A percentile compares a stretch with the other conserved stretches of the same genome.
Evolutionary conservation across 2,113 vertebrate species (phyloP).

Genomic region (Eurypyga helias): DNA sequence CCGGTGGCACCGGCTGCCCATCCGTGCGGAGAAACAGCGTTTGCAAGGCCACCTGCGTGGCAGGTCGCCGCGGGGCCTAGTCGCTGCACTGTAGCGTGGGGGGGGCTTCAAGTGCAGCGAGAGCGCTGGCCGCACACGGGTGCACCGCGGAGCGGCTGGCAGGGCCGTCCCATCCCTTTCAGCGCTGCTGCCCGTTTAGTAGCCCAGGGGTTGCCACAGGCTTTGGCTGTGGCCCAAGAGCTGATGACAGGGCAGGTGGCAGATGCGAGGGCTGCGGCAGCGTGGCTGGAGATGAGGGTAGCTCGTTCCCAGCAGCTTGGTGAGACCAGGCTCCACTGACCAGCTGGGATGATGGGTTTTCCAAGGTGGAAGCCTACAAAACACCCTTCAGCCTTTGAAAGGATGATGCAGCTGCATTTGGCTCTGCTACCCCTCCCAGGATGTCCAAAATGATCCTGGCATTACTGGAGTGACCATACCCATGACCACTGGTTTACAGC

Average conservation of each 20-base stretch:
- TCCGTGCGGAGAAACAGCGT: background rate
- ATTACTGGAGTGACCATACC: background rate
- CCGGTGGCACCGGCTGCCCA: background rate
- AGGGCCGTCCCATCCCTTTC: background rate
- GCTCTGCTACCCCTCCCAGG: background rate
- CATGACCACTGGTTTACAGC: background rate
- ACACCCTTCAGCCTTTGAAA: background rate
- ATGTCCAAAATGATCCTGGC: background rate
- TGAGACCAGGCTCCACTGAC: background rate
- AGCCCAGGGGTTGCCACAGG: constrained; percentile 35
- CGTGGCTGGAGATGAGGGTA: background rate
- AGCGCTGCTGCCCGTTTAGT: background rate
- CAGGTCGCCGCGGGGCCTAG: accelerated
- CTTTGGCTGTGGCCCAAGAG: background rate
- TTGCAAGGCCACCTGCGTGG: background rate
- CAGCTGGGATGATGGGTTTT: background rate
- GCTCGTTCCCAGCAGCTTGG: background rate
- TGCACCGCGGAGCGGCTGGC: background rate
- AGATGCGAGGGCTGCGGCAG: background rate
- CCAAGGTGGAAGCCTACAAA: background rate
- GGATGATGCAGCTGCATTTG: background rate
- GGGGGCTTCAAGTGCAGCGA: background rate
- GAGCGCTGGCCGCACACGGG: accelerated
- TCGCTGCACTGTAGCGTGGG: accelerated
- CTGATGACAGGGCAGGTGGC: constrained; percentile 32